Conservation (phyloP, 2,888 invertebrate genomes). For the Apotomis capreana region DNA sequence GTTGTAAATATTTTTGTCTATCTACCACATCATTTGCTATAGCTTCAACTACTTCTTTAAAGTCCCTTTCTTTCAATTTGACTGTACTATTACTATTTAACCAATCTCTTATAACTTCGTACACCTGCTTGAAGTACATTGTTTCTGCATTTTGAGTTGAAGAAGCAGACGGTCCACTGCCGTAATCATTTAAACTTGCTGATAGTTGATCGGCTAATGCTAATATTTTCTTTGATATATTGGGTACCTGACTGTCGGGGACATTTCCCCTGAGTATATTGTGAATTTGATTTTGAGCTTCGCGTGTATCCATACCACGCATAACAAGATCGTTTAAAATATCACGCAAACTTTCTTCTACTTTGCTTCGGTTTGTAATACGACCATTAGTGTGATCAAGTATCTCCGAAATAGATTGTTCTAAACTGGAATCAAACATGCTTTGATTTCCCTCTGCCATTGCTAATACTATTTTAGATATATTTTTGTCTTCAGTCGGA, state of each 20-base stretch:
- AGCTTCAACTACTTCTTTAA: constrained; percentile 49
- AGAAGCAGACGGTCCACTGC: constrained; percentile 1
- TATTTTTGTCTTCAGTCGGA: constrained; percentile 6
- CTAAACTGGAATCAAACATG: not conserved
- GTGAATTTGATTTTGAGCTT: constrained; percentile 15
- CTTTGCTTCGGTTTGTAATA: not conserved
- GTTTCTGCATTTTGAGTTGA: constrained; percentile 44
- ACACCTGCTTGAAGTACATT: constrained; percentile 46
- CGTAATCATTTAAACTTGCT: not conserved
- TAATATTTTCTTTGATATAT: constrained; percentile 15
- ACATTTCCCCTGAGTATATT: constrained; percentile 14
- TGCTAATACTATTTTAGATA: constrained; percentile 41
- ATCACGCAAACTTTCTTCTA: constrained; percentile 13
- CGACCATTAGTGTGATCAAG: constrained; percentile 1
- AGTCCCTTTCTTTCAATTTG: constrained; percentile 40
- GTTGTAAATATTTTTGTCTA: constrained; percentile 59
- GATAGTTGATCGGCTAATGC: constrained; percentile 11
- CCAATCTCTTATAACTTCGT: constrained; percentile 49
- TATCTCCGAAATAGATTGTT: constrained; percentile 1
- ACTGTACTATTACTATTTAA: constrained; percentile 44
- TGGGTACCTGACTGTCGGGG: constrained; percentile 13
- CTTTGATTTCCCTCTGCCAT: not conserved
- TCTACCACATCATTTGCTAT: constrained; percentile 58
- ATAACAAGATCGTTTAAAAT: constrained; percentile 12
- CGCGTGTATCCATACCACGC: constrained; percentile 10